Evolutionary conservation across 2,113 vertebrate species (phyloP).

Genomic region (Rhegmatorhina hoffmannsi): DNA sequence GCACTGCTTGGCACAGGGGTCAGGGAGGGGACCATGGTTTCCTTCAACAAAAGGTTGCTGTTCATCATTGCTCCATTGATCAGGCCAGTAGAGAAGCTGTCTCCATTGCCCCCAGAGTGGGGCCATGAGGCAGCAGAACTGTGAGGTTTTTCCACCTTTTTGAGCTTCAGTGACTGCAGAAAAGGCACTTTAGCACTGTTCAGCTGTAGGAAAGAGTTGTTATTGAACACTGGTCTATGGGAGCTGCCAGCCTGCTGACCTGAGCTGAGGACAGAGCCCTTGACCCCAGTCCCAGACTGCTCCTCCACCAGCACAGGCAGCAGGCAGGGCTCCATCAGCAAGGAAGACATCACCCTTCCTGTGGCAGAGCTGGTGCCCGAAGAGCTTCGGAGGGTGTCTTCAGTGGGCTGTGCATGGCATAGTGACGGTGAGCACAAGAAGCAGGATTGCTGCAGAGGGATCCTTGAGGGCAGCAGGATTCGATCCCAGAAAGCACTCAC

Average conservation of each 20-base stretch:
- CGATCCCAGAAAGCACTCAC: conserved; percentile 41
- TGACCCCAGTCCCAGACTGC: neutral
- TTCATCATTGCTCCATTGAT: neutral
- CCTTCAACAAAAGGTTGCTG: neutral
- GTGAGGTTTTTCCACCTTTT: conserved; percentile 41
- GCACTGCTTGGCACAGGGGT: neutral
- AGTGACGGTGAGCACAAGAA: conserved; percentile 31
- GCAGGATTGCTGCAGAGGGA: conserved; percentile 54
- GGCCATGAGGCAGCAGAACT: conserved; percentile 5
- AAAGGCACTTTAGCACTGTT: conserved; percentile 84
- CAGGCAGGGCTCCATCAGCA: conserved; percentile 63
- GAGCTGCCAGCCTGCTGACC: conserved; percentile 61
- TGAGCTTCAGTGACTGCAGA: conserved; percentile 57
- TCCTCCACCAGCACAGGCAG: conserved; percentile 50
- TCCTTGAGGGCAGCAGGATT: conserved; percentile 61
- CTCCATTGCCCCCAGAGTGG: neutral
- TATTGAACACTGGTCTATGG: conserved; percentile 64
- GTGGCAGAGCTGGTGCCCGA: neutral
- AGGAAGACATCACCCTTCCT: conserved; percentile 73
- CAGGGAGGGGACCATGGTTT: neutral
- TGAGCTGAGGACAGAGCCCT: conserved; percentile 48
- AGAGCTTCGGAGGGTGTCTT: conserved; percentile 18
- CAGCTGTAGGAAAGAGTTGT: conserved; percentile 63
- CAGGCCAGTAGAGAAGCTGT: neutral
- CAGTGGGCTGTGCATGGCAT: neutral